Evolutionary conservation across 2,888 invertebrate genomes (phyloP).

Genomic region (Sabellastarte sp.): DNA sequence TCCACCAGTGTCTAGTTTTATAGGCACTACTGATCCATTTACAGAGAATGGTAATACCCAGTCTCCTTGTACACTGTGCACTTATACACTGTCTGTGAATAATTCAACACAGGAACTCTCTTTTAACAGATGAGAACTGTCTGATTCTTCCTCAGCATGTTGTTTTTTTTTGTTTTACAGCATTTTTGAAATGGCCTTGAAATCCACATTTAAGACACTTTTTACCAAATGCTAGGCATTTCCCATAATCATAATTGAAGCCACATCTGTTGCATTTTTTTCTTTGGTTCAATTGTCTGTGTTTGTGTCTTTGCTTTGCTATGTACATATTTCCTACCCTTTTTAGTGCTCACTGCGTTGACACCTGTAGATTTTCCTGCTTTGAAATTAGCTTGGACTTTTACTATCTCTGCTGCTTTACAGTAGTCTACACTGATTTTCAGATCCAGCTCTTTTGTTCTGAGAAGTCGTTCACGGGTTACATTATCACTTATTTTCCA

Average conservation of each 20-base stretch:
- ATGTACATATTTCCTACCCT: not conserved
- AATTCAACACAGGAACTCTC: not conserved
- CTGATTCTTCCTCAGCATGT: not conserved
- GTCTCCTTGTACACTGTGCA: not conserved
- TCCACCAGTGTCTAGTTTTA: conserved; percentile 11
- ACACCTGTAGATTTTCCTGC: too few relatives aligned
- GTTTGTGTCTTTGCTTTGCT: too few relatives aligned
- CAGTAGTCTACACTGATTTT: too few relatives aligned
- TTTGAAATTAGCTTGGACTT: not conserved
- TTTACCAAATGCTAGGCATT: too few relatives aligned
- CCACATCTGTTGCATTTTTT: too few relatives aligned
- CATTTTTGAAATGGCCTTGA: not conserved
- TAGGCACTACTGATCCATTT: not conserved
- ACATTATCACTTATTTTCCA: not conserved
- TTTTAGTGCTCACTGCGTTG: too few relatives aligned
- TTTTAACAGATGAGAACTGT: not conserved
- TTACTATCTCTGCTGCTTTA: too few relatives aligned
- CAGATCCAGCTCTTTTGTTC: too few relatives aligned
- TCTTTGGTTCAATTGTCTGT: too few relatives aligned
- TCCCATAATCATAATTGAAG: too few relatives aligned
- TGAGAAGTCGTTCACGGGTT: too few relatives aligned
- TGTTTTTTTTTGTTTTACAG: not conserved
- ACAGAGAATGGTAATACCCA: not conserved
- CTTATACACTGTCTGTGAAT: not conserved
- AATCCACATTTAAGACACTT: not conserved